These are phyloP conservation scores for Zoroaster sp. DNA, from an alignment of 53 echinoderm and acorn worm genomes.

Conservation along the genomic window DNA sequence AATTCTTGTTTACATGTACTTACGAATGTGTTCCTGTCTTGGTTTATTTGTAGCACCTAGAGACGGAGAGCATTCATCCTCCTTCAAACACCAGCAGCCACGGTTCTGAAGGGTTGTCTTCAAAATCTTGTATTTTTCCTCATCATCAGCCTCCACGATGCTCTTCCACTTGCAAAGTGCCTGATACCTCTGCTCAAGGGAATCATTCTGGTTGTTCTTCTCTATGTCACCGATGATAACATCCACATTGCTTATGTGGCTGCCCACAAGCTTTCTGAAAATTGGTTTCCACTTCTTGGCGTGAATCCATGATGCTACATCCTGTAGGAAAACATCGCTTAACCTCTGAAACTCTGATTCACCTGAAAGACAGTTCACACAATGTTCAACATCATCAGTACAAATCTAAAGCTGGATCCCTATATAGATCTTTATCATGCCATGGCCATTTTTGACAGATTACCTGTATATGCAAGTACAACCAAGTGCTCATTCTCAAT, in stretches of 20 bases:
- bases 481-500: no score
- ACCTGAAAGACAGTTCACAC: no score
- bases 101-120: not conserved
- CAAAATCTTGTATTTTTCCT: not conserved
- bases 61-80: no score
- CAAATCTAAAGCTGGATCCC: no score
- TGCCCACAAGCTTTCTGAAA: not conserved
- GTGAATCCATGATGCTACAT: not conserved
- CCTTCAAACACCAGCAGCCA: not conserved
- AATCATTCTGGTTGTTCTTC: not conserved
- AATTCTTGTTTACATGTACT: no score
- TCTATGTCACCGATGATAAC: constrained; percentile 22
- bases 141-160: not conserved
- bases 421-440: no score
- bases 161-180: constrained; percentile 7
- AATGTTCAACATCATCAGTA: no score
- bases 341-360: not conserved
- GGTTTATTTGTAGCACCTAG: not conserved
- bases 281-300: not conserved
- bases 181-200: constrained; percentile 15
- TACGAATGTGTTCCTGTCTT: not conserved
- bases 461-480: no score
- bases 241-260: not conserved
- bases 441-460: no score
- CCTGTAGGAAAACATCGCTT: not conserved